A percentile compares a stretch with the other conserved stretches of the same genome.
Evolutionary conservation across 2,888 invertebrate species (phyloP).

Genomic region (Tiphia femorata): DNA sequence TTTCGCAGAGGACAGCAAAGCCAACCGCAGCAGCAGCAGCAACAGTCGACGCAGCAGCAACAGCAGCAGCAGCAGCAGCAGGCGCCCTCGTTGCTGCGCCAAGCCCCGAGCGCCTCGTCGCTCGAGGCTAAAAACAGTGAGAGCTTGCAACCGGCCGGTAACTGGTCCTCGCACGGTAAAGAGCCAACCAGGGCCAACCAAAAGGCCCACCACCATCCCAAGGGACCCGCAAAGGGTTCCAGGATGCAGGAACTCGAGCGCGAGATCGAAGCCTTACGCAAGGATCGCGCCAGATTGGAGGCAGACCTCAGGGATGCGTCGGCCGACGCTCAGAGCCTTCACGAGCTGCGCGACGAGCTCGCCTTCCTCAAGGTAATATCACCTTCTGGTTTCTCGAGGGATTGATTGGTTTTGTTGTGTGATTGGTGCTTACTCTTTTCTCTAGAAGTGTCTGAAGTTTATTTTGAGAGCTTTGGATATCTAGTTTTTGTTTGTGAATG

Average conservation of each 20-base stretch:
- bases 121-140: constrained; percentile 71
- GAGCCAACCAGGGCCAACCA: constrained; percentile 31
- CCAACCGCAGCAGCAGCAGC: constrained; percentile 57
- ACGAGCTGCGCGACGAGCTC: constrained; percentile 63
- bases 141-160: constrained; percentile 63
- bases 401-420: too few relatives aligned
- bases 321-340: constrained; percentile 53
- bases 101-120: constrained; percentile 77
- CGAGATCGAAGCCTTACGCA: constrained; percentile 77
- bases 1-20: constrained; percentile 86
- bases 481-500: too few relatives aligned
- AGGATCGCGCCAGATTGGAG: constrained; percentile 80
- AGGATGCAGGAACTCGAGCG: constrained; percentile 77
- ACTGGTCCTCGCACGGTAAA: constrained; percentile 59
- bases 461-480: too few relatives aligned
- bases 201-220: constrained; percentile 37
- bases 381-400: too few relatives aligned
- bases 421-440: too few relatives aligned
- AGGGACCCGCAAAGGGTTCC: constrained; percentile 46
- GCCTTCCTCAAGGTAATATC: constrained; percentile 62
- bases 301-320: constrained; percentile 67
- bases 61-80: constrained; percentile 56
- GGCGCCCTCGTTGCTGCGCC: constrained; percentile 64
- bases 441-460: too few relatives aligned
- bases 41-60: constrained; percentile 62